A percentile compares a stretch with the other conserved stretches of the same genome.
These are phyloP conservation scores for Limnothrissa miodon DNA, from an alignment of 2,113 vertebrate genomes.

Conservation along the genomic window DNA sequence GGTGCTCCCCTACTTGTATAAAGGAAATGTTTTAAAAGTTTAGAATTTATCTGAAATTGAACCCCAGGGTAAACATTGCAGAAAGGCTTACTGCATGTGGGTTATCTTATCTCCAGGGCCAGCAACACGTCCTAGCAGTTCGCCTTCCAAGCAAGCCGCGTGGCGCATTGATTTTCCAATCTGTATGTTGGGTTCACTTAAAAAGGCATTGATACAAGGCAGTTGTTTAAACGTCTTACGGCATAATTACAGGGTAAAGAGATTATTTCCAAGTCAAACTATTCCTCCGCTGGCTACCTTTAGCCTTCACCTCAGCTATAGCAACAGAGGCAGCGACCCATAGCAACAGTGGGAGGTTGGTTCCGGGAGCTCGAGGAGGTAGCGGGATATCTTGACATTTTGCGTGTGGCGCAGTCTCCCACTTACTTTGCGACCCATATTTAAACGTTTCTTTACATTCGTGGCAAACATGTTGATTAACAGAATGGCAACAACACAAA, in stretches of 20 bases:
- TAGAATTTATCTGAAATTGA: background rate
- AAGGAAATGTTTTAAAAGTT: background rate
- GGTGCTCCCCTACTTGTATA: background rate
- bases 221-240: background rate
- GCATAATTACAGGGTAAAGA: background rate
- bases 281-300: background rate
- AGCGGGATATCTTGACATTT: background rate
- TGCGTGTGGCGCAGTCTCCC: background rate
- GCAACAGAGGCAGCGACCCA: conserved; percentile 40
- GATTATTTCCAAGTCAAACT: background rate
- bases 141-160: background rate
- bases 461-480: background rate
- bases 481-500: background rate
- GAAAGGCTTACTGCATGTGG: background rate
- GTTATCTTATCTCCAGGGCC: background rate
- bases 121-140: background rate
- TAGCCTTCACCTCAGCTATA: conserved; percentile 20
- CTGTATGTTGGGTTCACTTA: background rate
- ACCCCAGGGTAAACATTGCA: background rate
- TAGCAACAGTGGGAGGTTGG: conserved; percentile 39
- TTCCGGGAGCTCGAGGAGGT: background rate
- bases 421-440: background rate
- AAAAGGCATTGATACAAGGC: background rate
- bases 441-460: background rate
- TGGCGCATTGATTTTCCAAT: background rate